Evolutionary conservation across 2,888 invertebrate species (phyloP).

Genomic region (Drosophila subsilvestris): DNA sequence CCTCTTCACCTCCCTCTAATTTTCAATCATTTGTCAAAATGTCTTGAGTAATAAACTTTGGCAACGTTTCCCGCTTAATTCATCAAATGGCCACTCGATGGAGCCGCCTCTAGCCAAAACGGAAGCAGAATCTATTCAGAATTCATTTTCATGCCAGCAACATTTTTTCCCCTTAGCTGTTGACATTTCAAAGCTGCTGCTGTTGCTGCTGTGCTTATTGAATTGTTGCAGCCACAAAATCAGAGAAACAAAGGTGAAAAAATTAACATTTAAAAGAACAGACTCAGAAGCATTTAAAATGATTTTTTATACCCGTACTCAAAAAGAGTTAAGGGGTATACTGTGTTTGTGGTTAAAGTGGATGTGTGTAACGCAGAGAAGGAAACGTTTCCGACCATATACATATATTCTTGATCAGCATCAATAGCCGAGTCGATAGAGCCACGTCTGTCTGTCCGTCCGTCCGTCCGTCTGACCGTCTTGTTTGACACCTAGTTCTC

Average conservation of each 20-base stretch:
- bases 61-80: constrained; percentile 55
- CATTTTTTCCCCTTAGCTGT: constrained; percentile 31
- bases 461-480: too few species aligned
- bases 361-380: too few species aligned
- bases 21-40: constrained; percentile 47
- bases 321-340: too few species aligned
- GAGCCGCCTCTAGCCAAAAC: constrained; percentile 51
- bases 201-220: constrained; percentile 61
- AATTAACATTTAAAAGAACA: constrained; percentile 60
- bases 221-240: constrained; percentile 64
- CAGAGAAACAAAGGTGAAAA: constrained; percentile 15
- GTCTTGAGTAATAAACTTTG: constrained; percentile 45
- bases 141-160: constrained; percentile 26
- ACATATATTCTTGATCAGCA: too few species aligned
- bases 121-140: constrained; percentile 56
- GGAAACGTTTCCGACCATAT: too few species aligned
- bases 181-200: constrained; percentile 49
- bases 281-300: constrained; percentile 46
- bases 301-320: too few species aligned
- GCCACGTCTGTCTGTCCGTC: too few species aligned
- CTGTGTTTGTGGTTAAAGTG: too few species aligned
- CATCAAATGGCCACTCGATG: constrained; percentile 58
- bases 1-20: constrained; percentile 7
- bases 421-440: too few species aligned
- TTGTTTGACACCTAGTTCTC: too few species aligned